Evolutionary conservation across 64 coral and sea anemone genomes (phyloP), one percentile per base, ranked within the genome.

Genomic region (Pocillopora verrucosa): DNA sequence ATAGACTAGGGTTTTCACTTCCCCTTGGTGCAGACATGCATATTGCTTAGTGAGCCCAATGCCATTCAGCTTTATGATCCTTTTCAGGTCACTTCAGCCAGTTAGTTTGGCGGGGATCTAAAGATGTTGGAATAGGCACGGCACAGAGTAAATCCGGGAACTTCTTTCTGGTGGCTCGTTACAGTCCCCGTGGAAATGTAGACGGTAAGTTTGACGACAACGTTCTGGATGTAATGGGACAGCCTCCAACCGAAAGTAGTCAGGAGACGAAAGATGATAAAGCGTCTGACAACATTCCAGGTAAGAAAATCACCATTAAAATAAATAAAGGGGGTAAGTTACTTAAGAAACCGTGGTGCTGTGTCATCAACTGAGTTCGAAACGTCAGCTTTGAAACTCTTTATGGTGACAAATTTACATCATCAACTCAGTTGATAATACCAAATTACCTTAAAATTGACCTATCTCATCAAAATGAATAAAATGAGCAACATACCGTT

Each of bases 91-190:
- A 93, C 38, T 97, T 97, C 68, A 97, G 91, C 56, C 95, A 97
- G 74, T 10, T 93, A 19, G 92, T 97, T 16, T 97, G 95, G 95
- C 90, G 93, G 25, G 75, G 65, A 16, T 91, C 95, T 22, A 97
- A 79, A 63, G 89, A 97, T 24, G 37, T 97, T 34, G 95, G 95
- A 1, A 92, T 97, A 62, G 95, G 95, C 20, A 93, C 91, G 17
- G 95, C 95, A 62, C 81, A 97, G 77, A 97, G 95, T 60, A 97
- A 97, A 88, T 91, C 95, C 41, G 92, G 89, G 17, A 97, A 97
- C 82, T 97, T 97, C 72, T 97, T 93, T 64, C 87, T 97, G 73
- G 95, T 97, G 13, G 95, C 95, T 79, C 95, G 95, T 12, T 97
- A 97, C 78, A 90, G 63, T 36, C 95, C 95, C 38, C 90, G 68